These are phyloP conservation scores for Chaetodon trifascialis DNA, from an alignment of 2,113 vertebrate genomes.

Conservation along the genomic window DNA sequence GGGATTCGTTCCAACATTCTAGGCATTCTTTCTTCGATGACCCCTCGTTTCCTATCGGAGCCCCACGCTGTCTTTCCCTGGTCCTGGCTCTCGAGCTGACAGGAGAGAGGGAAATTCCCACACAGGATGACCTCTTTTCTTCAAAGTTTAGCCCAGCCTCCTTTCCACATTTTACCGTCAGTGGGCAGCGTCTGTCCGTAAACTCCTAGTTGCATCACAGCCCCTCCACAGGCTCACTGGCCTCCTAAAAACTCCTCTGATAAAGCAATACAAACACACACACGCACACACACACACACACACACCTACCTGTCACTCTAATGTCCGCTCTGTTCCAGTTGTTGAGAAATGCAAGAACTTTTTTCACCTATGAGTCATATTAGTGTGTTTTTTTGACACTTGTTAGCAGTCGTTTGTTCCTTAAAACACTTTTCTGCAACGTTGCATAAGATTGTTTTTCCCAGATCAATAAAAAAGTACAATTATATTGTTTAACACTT, in stretches of 20 bases:
- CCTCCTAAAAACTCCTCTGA: constrained; percentile 67
- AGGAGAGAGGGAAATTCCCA: constrained; percentile 83
- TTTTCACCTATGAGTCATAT: constrained; percentile 43
- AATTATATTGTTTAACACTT: neutral
- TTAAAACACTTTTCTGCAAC: constrained; percentile 13
- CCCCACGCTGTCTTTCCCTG: constrained; percentile 42
- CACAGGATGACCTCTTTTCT: constrained; percentile 78
- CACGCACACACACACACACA: constrained; percentile 43
- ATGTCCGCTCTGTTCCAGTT: constrained; percentile 48
- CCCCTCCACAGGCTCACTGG: constrained; percentile 55
- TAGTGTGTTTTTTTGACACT: neutral
- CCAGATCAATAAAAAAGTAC: neutral
- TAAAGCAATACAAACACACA: constrained; percentile 54
- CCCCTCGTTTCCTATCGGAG: constrained; percentile 44
- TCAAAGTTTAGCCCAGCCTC: constrained; percentile 74
- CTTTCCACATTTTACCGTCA: constrained; percentile 83
- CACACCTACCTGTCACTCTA: constrained; percentile 52
- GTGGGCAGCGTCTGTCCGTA: constrained; percentile 82
- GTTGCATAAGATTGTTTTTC: constrained; percentile 5
- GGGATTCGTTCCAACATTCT: constrained; percentile 60
- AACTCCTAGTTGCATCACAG: constrained; percentile 80
- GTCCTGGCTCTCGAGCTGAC: constrained; percentile 58
- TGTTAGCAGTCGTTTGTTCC: constrained; percentile 16
- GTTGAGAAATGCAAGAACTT: constrained; percentile 62
- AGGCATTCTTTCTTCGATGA: constrained; percentile 69